phyloP scores from a whole-genome alignment of 2,888 invertebrate genomes.

The Tupiocoris notatus region DNA sequence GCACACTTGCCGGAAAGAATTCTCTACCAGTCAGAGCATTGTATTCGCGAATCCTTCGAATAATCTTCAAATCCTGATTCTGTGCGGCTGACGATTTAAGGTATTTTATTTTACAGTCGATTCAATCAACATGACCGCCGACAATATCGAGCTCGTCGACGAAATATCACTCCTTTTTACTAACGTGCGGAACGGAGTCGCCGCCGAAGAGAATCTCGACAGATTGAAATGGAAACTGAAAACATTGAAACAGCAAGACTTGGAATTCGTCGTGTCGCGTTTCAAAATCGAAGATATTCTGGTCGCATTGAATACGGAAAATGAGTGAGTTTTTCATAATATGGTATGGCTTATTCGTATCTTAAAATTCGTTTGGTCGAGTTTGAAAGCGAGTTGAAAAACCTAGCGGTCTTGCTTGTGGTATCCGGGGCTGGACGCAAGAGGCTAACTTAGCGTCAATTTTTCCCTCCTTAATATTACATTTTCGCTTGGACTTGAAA shows the following conservation, averaged over 20 bases:
- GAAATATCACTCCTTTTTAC: constrained; percentile 19
- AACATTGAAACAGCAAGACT: constrained; percentile 40
- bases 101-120: too few species aligned
- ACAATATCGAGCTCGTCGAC: neutral
- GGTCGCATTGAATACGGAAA: constrained; percentile 63
- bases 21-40: too few species aligned
- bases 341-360: neutral
- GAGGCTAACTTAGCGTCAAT: too few species aligned
- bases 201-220: constrained; percentile 44
- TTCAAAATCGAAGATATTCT: constrained; percentile 63
- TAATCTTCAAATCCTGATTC: too few species aligned
- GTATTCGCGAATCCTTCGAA: too few species aligned
- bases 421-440: too few species aligned
- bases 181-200: constrained; percentile 45
- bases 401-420: too few species aligned
- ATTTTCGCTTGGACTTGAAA: too few species aligned
- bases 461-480: too few species aligned
- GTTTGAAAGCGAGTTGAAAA: too few species aligned
- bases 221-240: constrained; percentile 46
- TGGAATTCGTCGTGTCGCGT: constrained; percentile 1
- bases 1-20: too few species aligned
- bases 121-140: neutral
- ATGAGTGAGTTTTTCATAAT: constrained; percentile 53
- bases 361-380: neutral
- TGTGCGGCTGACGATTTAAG: too few species aligned